phyloP scores from a whole-genome alignment of 2,797 vertebrate species.

The Sebastes diploproa region DNA sequence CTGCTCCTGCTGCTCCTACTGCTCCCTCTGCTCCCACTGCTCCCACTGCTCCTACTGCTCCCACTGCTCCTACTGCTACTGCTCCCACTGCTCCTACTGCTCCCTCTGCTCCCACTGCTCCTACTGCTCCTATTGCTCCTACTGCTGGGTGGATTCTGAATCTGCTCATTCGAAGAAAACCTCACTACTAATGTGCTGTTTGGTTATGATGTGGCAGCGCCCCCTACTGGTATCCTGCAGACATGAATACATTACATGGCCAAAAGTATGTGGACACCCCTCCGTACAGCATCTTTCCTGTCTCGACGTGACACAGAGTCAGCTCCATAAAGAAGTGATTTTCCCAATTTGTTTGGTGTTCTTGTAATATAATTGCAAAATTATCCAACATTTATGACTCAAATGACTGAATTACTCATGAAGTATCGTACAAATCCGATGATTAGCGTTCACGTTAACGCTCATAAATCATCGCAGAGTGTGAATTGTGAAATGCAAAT shows the following conservation, averaged over 20 bases:
- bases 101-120: fast-evolving
- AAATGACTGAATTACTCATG: no score
- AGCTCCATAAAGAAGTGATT: neutral
- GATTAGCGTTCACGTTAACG: no score
- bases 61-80: fast-evolving
- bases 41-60: fast-evolving
- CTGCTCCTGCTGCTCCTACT: fast-evolving
- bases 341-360: neutral
- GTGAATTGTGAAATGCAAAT: no score
- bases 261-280: neutral
- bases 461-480: no score
- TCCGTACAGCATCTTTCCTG: neutral
- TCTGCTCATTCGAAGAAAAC: neutral
- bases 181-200: neutral
- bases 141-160: neutral
- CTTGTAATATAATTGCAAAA: no score
- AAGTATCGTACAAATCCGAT: no score
- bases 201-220: constrained; percentile 20
- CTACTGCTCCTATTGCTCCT: no score
- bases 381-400: no score
- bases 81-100: fast-evolving
- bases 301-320: neutral
- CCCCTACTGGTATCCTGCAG: constrained; percentile 13
- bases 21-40: fast-evolving
- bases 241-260: neutral